Base-by-base conservation (phyloP, 2,797 vertebrate species). In the Epinephelus malabaricus region DNA sequence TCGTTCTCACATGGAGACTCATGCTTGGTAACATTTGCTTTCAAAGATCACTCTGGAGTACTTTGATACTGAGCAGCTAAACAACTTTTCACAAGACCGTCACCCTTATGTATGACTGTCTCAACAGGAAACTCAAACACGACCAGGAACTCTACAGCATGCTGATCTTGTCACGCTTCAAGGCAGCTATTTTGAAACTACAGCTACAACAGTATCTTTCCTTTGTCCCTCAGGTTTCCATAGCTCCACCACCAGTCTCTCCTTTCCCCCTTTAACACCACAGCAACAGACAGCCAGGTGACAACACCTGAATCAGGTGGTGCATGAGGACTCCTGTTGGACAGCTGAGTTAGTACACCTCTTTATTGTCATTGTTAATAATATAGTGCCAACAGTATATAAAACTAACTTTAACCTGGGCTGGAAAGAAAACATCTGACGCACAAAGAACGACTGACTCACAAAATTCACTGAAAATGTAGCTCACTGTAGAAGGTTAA, bases 271-370 rank as follows among this genome's bases (percentile, higher is more conserved):
- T 40, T 15, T 15, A 12, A 60, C 30, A 53, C 66, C 62, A 63
- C 51, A 46, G 58, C 25, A 19, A 30, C 15, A 40, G 13, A 2
- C 11, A 40, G 51, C 9, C 47, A 76, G 73, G 61, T 58, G 53
- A 30, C 6, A 21, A 78, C 38, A 79, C 68, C 70, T 84, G 49
- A n/a, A 54, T 67, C 18, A 62, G 60, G 60, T 66, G 43, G 63
- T 73, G 56, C 19, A 64, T 46, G 62, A 34, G 14, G 75, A 78
- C 83, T 83, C 80, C 85, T 86, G 50, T 45, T 82, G 90, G 85
- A 69, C 11, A 49, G 46, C n/a, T 61, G 8, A 61, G 43, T 45
- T 63, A 87, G 59, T 80, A 61, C 86, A 90, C n/a, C 23, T 56
- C 23, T 69, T 55, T 12, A 17, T 59, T 17, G n/a, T n/a, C 1